phyloP scores from a whole-genome alignment of 2,888 invertebrate genomes.

The Arge pagana region DNA sequence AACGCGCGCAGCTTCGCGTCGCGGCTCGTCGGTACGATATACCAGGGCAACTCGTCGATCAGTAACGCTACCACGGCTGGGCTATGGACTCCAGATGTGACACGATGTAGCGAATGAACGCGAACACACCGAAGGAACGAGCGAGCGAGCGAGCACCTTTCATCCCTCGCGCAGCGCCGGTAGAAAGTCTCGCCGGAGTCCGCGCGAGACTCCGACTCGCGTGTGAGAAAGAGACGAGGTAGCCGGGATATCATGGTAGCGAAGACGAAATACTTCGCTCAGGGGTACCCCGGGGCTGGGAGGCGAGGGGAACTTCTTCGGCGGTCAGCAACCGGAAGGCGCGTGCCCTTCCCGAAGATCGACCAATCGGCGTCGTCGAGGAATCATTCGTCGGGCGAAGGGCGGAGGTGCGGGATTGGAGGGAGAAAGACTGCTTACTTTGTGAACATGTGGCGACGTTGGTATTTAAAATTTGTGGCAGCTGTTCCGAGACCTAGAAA shows the following conservation, averaged over 20 bases:
- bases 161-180: too few species aligned
- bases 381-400: constrained; percentile 18
- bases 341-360: constrained; percentile 26
- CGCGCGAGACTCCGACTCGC: too few species aligned
- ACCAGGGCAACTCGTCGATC: constrained; percentile 19
- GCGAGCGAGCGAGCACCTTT: constrained; percentile 6
- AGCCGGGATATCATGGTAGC: too few species aligned
- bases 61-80: constrained; percentile 15
- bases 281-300: too few species aligned
- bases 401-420: constrained; percentile 8
- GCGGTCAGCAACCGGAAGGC: constrained; percentile 25
- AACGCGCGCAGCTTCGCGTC: constrained; percentile 22
- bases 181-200: too few species aligned
- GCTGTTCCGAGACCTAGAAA: constrained; percentile 25
- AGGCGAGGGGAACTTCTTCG: constrained; percentile 22
- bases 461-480: constrained; percentile 33
- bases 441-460: constrained; percentile 19
- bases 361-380: constrained; percentile 8
- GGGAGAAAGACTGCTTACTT: constrained; percentile 10
- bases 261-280: too few species aligned
- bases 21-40: constrained; percentile 8
- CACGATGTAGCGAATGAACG: constrained; percentile 21
- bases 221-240: background rate
- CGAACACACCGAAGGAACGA: background rate
- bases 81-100: constrained; percentile 32